Evolutionary conservation across 2,888 invertebrate genomes (phyloP).

Genomic region (Caenorhabditis wallacei): DNA sequence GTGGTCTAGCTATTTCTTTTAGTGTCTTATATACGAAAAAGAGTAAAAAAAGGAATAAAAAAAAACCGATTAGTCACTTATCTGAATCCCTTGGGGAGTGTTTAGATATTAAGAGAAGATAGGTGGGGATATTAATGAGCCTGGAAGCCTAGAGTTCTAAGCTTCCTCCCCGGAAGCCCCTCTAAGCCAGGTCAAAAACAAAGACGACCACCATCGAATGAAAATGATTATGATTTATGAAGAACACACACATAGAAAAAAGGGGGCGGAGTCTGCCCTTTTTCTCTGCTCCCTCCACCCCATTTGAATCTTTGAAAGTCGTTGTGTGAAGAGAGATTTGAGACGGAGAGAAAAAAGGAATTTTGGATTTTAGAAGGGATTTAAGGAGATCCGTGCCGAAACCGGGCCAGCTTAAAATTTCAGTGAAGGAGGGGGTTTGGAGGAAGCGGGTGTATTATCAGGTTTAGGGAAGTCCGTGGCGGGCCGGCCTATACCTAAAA

Average conservation of each 20-base stretch:
- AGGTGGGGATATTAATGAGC: too few species aligned
- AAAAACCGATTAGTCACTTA: too few species aligned
- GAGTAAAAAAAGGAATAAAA: not conserved
- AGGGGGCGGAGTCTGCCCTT: conserved; percentile 41
- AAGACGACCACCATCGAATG: not conserved
- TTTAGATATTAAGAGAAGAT: too few species aligned
- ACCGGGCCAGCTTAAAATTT: conserved; percentile 6
- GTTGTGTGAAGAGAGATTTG: conserved; percentile 19
- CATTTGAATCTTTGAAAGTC: conserved; percentile 38
- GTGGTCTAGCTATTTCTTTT: not conserved
- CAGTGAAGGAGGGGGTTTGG: too few species aligned
- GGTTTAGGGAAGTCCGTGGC: too few species aligned
- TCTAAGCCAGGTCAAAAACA: too few species aligned
- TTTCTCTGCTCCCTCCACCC: conserved; percentile 12
- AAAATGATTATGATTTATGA: conserved; percentile 30
- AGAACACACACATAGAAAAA: conserved; percentile 6
- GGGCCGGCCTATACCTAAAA: too few species aligned
- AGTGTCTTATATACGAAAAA: not conserved
- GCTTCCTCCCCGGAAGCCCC: too few species aligned
- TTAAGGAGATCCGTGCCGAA: not conserved
- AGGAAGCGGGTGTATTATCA: too few species aligned
- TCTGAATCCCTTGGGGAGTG: too few species aligned
- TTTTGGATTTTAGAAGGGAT: not conserved
- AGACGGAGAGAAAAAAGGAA: conserved; percentile 26
- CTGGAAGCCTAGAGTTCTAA: too few species aligned